A percentile compares a stretch with the other conserved stretches of the same genome.
Conservation (phyloP, 2,113 vertebrate genomes). For the Pteronura brasiliensis region DNA sequence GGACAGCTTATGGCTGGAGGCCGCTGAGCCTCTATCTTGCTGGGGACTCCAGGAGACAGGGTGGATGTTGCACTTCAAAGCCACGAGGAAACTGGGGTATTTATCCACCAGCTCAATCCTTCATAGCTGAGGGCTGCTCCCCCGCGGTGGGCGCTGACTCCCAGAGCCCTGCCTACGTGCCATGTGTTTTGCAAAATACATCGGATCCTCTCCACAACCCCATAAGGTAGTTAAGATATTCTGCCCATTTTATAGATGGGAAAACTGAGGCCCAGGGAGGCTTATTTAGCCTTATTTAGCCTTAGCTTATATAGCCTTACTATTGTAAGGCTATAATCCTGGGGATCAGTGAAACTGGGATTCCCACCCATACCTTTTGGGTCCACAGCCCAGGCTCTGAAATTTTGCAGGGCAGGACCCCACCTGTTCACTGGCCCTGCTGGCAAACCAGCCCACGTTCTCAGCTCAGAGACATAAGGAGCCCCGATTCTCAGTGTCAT, state of each 20-base stretch:
- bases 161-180: rapidly evolving
- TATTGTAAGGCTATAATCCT: background rate
- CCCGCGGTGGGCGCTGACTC: rapidly evolving
- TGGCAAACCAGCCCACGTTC: background rate
- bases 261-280: background rate
- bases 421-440: rapidly evolving
- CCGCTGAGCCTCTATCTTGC: background rate
- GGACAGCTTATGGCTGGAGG: background rate
- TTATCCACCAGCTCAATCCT: background rate
- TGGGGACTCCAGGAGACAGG: background rate
- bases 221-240: background rate
- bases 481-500: rapidly evolving
- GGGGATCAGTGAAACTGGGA: rapidly evolving
- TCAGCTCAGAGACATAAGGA: background rate
- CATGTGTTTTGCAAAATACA: rapidly evolving
- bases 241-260: background rate
- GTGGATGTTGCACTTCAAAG: background rate
- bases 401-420: rapidly evolving
- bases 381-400: background rate
- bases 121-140: rapidly evolving
- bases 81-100: rapidly evolving
- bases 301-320: no score
- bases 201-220: rapidly evolving
- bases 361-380: no score
- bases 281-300: no score